Evolutionary conservation across 2,888 invertebrate species (phyloP), one percentile per base, ranked within the genome.

Genomic region (Rhingia campestris): DNA sequence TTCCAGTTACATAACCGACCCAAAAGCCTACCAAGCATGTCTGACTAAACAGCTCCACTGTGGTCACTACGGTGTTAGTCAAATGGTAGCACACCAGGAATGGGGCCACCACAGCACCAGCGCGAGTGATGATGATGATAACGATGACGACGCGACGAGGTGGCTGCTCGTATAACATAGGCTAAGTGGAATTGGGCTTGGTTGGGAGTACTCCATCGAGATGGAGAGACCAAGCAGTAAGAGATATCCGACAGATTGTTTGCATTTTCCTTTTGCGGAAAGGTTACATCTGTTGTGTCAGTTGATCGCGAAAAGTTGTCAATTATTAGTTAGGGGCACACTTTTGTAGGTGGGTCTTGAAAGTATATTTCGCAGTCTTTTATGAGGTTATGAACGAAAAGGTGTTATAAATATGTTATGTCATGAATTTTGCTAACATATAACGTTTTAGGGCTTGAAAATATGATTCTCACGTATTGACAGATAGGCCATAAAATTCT

Each of bases 1-100:
- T 82, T 72, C 6, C 22, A 43, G 56, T 82, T 82, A 63, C 72
- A 76, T 77, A 82, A 82, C 59, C 45, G 53, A 49, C 32, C 66
- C 72, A 73, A 72, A 67, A 73, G 72, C 77, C 72, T 37, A 56
- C 67, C 72, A 67, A 67, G 61, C 76, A 61, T 77, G 72, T 67
- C 72, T 49, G 54, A 76, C 66, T 37, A 37, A 6, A 51, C 22
- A 54, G 63, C 49, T 45, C 69, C 51, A 41, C 54, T 22, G 30
- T 37, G 56, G 47, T 69, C 47, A 56, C 35, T 33, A 12, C 9
- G 37, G n/a, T 30, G 49, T 53, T 74, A 51, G 41, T 41, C 49
- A 64, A 74, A 56, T 56, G 64, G 54, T 49, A 64, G 22, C 22
- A 56, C 64, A 49, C 33, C 14, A 33, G 51, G 37, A 75, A 75